These are phyloP conservation scores for Solenopsis fugax DNA, from an alignment of 1,140 invertebrate species.

Conservation along the genomic window DNA sequence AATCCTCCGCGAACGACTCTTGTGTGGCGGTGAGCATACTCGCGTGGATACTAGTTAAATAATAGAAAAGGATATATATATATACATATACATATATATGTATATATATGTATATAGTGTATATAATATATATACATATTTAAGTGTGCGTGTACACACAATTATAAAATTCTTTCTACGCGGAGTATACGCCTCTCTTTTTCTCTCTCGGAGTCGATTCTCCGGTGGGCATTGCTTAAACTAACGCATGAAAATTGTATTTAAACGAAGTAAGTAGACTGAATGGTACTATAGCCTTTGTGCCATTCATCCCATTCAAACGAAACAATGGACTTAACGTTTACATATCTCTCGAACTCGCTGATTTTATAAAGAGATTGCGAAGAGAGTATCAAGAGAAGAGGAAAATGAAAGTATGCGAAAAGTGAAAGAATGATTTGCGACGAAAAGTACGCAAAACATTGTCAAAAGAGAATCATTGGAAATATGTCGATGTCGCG, in stretches of 20 bases:
- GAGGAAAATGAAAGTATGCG: not conserved
- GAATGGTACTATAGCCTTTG: conserved; percentile 11
- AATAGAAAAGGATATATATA: conserved; percentile 61
- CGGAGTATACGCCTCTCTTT: conserved; percentile 8
- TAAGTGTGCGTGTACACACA: conserved; percentile 38
- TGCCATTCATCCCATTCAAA: conserved; percentile 7
- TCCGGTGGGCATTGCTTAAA: conserved; percentile 42
- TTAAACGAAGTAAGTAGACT: conserved; percentile 33
- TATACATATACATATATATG: conserved; percentile 36
- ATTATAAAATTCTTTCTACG: conserved; percentile 70
- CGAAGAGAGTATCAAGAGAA: conserved; percentile 18
- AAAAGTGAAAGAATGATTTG: conserved; percentile 1
- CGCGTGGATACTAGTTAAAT: conserved; percentile 47
- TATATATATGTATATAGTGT: conserved; percentile 42
- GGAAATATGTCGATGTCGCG: conserved; percentile 16
- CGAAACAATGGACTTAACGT: conserved; percentile 25
- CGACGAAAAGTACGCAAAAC: conserved; percentile 25
- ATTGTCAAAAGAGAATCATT: conserved; percentile 42
- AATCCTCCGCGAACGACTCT: conserved; percentile 24
- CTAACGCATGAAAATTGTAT: conserved; percentile 35
- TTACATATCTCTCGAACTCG: conserved; percentile 19
- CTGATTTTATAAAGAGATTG: conserved; percentile 2
- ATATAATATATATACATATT: conserved; percentile 30
- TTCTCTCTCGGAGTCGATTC: conserved; percentile 2
- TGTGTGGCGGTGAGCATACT: not conserved